Percentiles rank a stretch among this genome's conserved stretches.
phyloP scores from a whole-genome alignment of 2,113 vertebrate genomes.

The Cavia aperea region DNA sequence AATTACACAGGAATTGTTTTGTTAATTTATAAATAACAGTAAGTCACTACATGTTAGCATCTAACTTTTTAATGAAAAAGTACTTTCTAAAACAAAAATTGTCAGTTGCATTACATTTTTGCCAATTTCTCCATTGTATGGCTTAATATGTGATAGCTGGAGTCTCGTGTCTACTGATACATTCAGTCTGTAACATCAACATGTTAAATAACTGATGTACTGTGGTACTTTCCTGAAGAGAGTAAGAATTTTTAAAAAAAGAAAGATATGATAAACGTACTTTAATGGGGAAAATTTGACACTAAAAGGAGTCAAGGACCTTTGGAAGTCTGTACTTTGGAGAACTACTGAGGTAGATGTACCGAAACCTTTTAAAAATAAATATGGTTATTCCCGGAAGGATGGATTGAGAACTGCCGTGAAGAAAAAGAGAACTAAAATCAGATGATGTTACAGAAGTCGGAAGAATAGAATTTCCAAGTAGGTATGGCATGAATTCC shows the following conservation, averaged over 20 bases:
- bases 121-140: slow-evolving; percentile 9
- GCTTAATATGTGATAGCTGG: not conserved
- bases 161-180: not conserved
- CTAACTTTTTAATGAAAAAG: slow-evolving; percentile 22
- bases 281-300: not conserved
- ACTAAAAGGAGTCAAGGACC: not conserved
- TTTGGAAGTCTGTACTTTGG: not conserved
- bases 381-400: not conserved
- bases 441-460: not conserved
- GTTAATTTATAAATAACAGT: not conserved
- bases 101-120: slow-evolving; percentile 4
- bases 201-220: slow-evolving; percentile 2
- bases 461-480: slow-evolving; percentile 28
- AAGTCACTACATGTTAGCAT: not conserved
- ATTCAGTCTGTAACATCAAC: not conserved
- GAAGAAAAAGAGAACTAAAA: slow-evolving; percentile 11
- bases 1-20: slow-evolving; percentile 11
- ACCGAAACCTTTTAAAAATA: not conserved
- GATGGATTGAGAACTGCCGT: not conserved
- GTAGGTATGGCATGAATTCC: not conserved
- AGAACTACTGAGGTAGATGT: not conserved
- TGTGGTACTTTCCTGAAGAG: not conserved
- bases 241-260: not conserved
- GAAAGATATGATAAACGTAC: not conserved
- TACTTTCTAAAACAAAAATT: slow-evolving; percentile 9